Conservation (phyloP, 1,140 invertebrate species). For the Micrasema minimum region DNA sequence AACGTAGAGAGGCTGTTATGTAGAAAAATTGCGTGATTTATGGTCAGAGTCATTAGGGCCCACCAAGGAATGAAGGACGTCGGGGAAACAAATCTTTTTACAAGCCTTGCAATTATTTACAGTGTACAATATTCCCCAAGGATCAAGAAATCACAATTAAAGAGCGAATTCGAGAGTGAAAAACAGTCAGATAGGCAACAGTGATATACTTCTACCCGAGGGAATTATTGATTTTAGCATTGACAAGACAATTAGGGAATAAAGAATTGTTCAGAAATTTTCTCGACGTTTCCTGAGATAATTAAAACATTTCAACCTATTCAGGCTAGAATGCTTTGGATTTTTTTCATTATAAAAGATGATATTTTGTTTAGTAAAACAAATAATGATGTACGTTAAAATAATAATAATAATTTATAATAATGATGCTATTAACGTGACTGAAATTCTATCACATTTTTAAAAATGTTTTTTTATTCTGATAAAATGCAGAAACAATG, state of each 20-base stretch:
- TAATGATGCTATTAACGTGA: too few relatives aligned
- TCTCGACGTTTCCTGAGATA: too few relatives aligned
- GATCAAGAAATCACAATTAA: constrained; percentile 16
- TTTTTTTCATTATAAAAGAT: too few relatives aligned
- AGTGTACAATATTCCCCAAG: constrained; percentile 6
- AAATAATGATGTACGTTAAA: too few relatives aligned
- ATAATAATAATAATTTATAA: too few relatives aligned
- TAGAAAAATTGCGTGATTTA: constrained; percentile 43
- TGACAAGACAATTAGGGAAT: background rate
- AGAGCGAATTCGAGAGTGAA: constrained; percentile 10
- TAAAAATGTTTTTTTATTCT: too few relatives aligned
- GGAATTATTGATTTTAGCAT: constrained; percentile 14
- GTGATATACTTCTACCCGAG: background rate
- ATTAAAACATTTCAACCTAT: too few relatives aligned
- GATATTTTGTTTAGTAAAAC: too few relatives aligned
- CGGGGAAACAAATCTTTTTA: constrained; percentile 37
- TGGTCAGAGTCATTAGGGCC: constrained; percentile 5
- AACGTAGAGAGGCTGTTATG: constrained; percentile 2
- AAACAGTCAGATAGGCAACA: constrained; percentile 1
- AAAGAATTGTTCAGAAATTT: too few relatives aligned
- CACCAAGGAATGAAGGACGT: constrained; percentile 10
- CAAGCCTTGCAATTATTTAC: constrained; percentile 45
- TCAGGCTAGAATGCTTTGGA: too few relatives aligned
- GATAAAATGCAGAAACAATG: too few relatives aligned
- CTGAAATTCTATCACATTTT: too few relatives aligned